A percentile compares a stretch with the other conserved stretches of the same genome.
Conservation (phyloP, 2,888 invertebrate species). For the Leptopilina drosophilae region DNA sequence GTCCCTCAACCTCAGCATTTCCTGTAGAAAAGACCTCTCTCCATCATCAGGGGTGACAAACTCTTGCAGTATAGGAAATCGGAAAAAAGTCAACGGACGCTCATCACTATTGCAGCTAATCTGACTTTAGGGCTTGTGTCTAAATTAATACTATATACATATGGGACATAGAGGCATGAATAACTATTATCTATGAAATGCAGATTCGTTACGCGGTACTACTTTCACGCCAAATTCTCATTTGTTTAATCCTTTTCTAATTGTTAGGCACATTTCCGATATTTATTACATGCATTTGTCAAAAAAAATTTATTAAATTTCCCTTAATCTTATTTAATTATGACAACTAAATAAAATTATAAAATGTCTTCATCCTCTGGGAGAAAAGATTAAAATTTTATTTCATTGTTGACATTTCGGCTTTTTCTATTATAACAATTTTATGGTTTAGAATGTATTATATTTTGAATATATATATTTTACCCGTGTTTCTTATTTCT, state of each 20-base stretch:
- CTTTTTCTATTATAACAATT: neutral
- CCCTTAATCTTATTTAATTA: constrained; percentile 23
- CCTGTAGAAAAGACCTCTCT: constrained; percentile 47
- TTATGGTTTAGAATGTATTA: neutral
- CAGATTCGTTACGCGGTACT: constrained; percentile 21
- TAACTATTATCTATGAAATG: constrained; percentile 15
- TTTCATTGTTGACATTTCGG: neutral
- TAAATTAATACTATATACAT: constrained; percentile 22
- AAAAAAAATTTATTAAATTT: neutral
- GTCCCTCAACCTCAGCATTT: constrained; percentile 46
- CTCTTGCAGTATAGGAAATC: constrained; percentile 47
- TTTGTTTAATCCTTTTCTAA: constrained; percentile 38
- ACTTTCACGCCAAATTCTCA: constrained; percentile 27
- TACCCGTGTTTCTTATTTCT: no score
- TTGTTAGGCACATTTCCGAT: constrained; percentile 10
- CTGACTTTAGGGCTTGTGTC: neutral
- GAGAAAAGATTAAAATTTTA: neutral
- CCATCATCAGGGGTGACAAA: constrained; percentile 42
- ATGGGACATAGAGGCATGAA: neutral
- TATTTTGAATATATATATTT: no score
- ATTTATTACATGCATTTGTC: constrained; percentile 4
- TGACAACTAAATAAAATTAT: neutral
- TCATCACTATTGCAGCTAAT: constrained; percentile 41
- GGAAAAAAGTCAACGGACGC: constrained; percentile 48
- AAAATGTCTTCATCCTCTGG: constrained; percentile 29